These are phyloP conservation scores for Heliconius erato DNA, from an alignment of 2,888 invertebrate genomes.

Conservation along the genomic window DNA sequence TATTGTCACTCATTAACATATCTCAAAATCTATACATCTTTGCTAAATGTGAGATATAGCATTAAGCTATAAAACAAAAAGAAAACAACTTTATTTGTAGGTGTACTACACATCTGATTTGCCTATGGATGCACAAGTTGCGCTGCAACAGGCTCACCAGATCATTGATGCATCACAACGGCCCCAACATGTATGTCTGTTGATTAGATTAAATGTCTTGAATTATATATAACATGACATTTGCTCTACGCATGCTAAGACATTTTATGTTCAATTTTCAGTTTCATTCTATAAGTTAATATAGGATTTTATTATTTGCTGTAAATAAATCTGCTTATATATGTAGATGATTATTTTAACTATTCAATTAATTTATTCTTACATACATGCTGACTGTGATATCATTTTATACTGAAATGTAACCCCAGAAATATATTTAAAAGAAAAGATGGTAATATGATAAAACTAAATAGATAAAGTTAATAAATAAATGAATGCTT, in stretches of 20 bases:
- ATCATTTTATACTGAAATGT: not conserved
- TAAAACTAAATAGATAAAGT: not conserved
- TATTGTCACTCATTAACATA: not conserved
- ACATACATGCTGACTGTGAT: not conserved
- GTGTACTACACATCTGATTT: constrained; percentile 86
- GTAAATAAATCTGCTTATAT: constrained; percentile 15
- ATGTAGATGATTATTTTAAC: constrained; percentile 1
- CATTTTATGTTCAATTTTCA: constrained; percentile 32
- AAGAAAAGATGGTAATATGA: not conserved
- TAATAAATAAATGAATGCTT: not conserved
- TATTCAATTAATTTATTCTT: not conserved
- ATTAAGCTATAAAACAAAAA: constrained; percentile 5
- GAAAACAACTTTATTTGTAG: constrained; percentile 80
- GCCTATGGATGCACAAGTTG: constrained; percentile 85
- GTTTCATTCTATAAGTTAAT: constrained; percentile 21
- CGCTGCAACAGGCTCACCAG: constrained; percentile 85
- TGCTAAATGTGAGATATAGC: not conserved
- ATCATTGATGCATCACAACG: constrained; percentile 85
- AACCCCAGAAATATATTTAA: not conserved
- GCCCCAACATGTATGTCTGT: constrained; percentile 84
- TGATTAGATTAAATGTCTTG: constrained; percentile 52
- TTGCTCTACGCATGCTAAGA: constrained; percentile 48
- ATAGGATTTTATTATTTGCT: constrained; percentile 27
- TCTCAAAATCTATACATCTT: not conserved
- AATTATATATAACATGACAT: constrained; percentile 45